Percentiles rank a stretch among this genome's conserved stretches.
phyloP scores from a whole-genome alignment of 2,113 vertebrate species.

The Seriola aureovittata region DNA sequence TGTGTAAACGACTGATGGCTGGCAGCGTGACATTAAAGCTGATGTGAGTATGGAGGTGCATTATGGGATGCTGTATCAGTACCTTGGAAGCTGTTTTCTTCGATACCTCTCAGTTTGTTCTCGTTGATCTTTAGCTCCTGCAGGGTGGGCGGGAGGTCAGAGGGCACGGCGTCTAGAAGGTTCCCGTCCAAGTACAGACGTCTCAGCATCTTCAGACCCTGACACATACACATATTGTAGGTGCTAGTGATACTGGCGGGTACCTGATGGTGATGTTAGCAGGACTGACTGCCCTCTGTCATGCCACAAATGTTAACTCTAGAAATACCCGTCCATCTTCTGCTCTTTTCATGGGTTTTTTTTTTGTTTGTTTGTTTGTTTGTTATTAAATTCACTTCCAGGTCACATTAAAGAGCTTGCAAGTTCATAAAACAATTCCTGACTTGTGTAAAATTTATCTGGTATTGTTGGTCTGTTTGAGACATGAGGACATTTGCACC shows the following conservation, averaged over 20 bases:
- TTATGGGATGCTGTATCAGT: background rate
- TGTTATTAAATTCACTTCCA: no score
- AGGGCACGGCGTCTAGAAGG: conserved; percentile 86
- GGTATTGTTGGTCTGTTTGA: background rate
- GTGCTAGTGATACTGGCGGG: background rate
- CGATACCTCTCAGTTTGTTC: conserved; percentile 88
- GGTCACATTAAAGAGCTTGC: no score
- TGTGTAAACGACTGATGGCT: background rate
- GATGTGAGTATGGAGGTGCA: background rate
- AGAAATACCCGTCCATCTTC: background rate
- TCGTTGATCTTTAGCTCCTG: conserved; percentile 97
- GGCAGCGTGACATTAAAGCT: background rate
- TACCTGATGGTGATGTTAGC: background rate
- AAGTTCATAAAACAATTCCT: no score
- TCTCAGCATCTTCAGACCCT: conserved; percentile 91
- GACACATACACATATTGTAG: conserved; percentile 9
- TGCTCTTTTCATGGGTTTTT: background rate
- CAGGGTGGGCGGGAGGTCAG: conserved; percentile 87
- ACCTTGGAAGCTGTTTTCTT: conserved; percentile 89
- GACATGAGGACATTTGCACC: background rate
- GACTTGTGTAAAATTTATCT: no score
- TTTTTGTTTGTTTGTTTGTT: no score
- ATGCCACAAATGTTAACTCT: background rate
- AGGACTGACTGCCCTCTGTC: background rate
- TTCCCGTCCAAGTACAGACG: conserved; percentile 95